Base-by-base conservation (phyloP, 2,888 invertebrate species). In the Tuta absoluta region DNA sequence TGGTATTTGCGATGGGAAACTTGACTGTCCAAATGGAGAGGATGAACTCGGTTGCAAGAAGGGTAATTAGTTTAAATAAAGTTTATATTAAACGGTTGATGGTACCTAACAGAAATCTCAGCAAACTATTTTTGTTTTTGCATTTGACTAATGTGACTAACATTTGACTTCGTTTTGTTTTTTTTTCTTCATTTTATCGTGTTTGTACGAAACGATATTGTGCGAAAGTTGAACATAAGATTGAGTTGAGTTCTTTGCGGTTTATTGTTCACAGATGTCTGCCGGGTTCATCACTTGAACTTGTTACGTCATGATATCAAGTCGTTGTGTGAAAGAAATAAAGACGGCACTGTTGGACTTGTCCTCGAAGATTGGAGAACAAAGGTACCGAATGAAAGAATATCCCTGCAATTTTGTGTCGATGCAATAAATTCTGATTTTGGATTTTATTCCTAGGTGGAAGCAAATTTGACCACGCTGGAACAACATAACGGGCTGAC, bases 1-100 rank as follows among this genome's bases (percentile, higher is more conserved):
- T 53, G 65, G 69, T 4, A 67, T 91, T 62, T 91, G 91, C 66
- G 74, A 91, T 63, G 80, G 82, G 12, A 79, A 76, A 66, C 45
- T 59, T 1, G 78, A 88, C 68, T 91, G 91, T 66, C 78, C 79
- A 1, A 70, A 72, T 33, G 81, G 77, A 33, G 82, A 86, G 53
- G 91, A 91, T 49, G 91, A 91, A 75, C 63, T 67, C 0, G 63
- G 76, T 45, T 91, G 91, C 69, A 73, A 67, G 23, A 75, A 71
- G 72, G 86, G 89, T 85, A 74, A 45, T 38, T 8, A 38, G 8
- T 2, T 14, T 2, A 7, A 21, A 21, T 51, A 33, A 37, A 62
- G 53, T 33, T 7, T 7, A 10, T 33, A 8, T 8, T 10, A 33
- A 33, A 33, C 33, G 1, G 8, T 10, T 7, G 10, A 10, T 7